Base-by-base conservation (phyloP, 2,113 vertebrate species). In the Larimichthys crocea region DNA sequence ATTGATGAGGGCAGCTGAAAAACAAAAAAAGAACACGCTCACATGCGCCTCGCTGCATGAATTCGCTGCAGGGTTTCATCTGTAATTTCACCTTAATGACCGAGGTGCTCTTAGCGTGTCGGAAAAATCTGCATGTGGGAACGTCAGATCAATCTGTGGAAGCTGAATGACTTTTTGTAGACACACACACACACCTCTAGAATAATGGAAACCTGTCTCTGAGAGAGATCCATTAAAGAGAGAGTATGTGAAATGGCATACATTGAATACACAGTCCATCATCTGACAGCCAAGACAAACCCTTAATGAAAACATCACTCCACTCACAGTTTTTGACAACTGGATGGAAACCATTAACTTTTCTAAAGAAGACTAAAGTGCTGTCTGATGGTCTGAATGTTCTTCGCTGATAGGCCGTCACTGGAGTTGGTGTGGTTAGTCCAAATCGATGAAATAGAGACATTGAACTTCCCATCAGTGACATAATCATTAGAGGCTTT, bases 1-100 rank as follows among this genome's bases (percentile, higher is more conserved):
- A 80, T 79, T 88, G 74, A 91, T 74, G 79, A 77, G 40, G 5
- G 60, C 56, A 56, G 48, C 64, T 26, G 61, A 53, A 84, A 74
- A 76, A 70, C 55, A 20, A 62, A 17, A 50, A 35, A 77, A 53
- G 64, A 42, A 29, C 3, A 31, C 29, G 29, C 46, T 55, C 69
- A 73, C 73, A 79, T 82, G 40, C 16, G 24, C 44, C 50, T 62
- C 50, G 3, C 29, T 46, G 3, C 17, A 17, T 26, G 53, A 61
- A 20, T 57, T n/a, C 15, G 0, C 10, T 31, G 3, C 12, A 42
- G 17, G 29, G 3, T 35, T 74, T 64, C 20, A 44, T 24, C 9
- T 5, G 53, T 19, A 57, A 15, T 31, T 48, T 52, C 11, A 69
- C 10, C 12, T 4, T 7, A 0, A 19, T 14, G 4, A 46, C 7